Conservation (phyloP, 23 tunicate species). For the Ascidia mentula region DNA sequence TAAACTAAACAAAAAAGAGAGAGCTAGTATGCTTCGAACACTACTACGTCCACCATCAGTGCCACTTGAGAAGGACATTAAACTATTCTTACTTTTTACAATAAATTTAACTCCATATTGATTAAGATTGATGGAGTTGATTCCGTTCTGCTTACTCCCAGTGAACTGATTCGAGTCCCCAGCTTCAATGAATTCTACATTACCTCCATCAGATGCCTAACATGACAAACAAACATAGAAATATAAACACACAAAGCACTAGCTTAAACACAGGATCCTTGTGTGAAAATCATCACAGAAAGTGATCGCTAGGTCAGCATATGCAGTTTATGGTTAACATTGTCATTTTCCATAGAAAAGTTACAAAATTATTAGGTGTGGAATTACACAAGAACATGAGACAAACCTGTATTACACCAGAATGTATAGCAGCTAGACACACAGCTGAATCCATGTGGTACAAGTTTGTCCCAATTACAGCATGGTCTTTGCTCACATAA, state of each 20-base stretch:
- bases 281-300: no score
- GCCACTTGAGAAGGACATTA: no score
- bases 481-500: background rate
- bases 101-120: slow-evolving; percentile 37
- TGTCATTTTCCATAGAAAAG: background rate
- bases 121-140: slow-evolving; percentile 25
- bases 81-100: slow-evolving; percentile 46
- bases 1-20: no score
- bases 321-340: no score
- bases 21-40: no score
- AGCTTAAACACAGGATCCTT: no score
- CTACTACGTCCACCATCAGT: no score
- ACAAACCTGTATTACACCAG: slow-evolving; percentile 30
- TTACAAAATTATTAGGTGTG: slow-evolving; percentile 3
- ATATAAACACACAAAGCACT: background rate
- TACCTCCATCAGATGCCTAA: slow-evolving; percentile 35
- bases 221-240: background rate
- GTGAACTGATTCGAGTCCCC: slow-evolving; percentile 35
- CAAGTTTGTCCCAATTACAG: slow-evolving; percentile 37
- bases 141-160: slow-evolving; percentile 24
- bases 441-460: slow-evolving; percentile 38
- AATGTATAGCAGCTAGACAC: slow-evolving; percentile 61
- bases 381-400: background rate
- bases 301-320: no score
- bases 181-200: slow-evolving; percentile 33